Conservation (phyloP, 1,140 invertebrate genomes). For the silkworm (Bombyx mori) region ASM3026992v2 NC_085123.1:9042001-9042500, state of each 20-base stretch:
- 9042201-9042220: constrained; percentile 31
- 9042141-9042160: constrained; percentile 30
- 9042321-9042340: constrained; percentile 25
- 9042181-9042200: constrained; percentile 58
- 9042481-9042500: no score
- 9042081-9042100: constrained; percentile 44
- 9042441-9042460: no score
- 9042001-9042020: no score
- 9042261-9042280: constrained; percentile 52
- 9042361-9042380: no score
- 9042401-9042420: no score
- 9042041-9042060: no score
- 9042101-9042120: constrained; percentile 41
- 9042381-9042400: no score
- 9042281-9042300: constrained; percentile 40
- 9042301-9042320: constrained; percentile 53
- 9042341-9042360: no score
- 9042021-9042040: no score
- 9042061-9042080: not conserved
- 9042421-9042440: no score
- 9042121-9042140: constrained; percentile 51
- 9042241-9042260: constrained; percentile 43
- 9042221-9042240: constrained; percentile 27
- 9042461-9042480: no score
- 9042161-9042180: constrained; percentile 57